Conservation (phyloP, 2,888 invertebrate species). For the Embidobia sp. region DNA sequence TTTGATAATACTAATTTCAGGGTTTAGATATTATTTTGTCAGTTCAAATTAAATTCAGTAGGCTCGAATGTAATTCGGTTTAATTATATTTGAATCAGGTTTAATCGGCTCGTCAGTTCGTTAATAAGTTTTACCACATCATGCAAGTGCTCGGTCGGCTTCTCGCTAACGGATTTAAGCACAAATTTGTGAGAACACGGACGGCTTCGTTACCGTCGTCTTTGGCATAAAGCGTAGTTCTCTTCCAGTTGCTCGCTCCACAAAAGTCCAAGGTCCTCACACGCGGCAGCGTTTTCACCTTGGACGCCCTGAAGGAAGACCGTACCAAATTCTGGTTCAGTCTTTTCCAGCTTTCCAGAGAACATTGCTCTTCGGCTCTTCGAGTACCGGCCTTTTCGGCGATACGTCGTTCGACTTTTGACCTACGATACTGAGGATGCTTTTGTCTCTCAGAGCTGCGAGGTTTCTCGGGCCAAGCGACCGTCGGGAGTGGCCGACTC, state of each 20-base stretch:
- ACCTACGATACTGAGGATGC: neutral
- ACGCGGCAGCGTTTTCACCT: slow-evolving; percentile 65
- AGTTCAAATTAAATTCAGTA: no score
- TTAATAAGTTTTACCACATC: slow-evolving; percentile 80
- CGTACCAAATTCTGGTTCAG: slow-evolving; percentile 58
- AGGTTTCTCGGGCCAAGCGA: slow-evolving; percentile 22
- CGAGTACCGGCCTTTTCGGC: neutral
- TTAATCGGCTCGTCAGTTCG: no score
- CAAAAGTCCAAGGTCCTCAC: slow-evolving; percentile 20
- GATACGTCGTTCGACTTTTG: slow-evolving; percentile 5
- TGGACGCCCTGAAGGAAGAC: slow-evolving; percentile 69
- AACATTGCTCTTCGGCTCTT: neutral
- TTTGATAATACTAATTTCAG: no score
- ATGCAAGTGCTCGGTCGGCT: slow-evolving; percentile 75
- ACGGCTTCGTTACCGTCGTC: slow-evolving; percentile 77
- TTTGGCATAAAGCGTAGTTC: slow-evolving; percentile 78
- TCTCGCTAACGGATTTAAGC: slow-evolving; percentile 78
- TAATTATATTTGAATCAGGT: no score
- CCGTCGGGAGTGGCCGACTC: slow-evolving; percentile 74
- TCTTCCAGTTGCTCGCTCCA: slow-evolving; percentile 62
- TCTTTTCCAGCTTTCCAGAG: slow-evolving; percentile 3
- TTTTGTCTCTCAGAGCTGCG: slow-evolving; percentile 49
- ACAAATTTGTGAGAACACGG: slow-evolving; percentile 74
- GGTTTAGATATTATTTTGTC: no score
- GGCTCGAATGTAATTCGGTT: no score